Conservation (phyloP, 2,113 vertebrate genomes). For the Neodontobutis hainanensis region DNA sequence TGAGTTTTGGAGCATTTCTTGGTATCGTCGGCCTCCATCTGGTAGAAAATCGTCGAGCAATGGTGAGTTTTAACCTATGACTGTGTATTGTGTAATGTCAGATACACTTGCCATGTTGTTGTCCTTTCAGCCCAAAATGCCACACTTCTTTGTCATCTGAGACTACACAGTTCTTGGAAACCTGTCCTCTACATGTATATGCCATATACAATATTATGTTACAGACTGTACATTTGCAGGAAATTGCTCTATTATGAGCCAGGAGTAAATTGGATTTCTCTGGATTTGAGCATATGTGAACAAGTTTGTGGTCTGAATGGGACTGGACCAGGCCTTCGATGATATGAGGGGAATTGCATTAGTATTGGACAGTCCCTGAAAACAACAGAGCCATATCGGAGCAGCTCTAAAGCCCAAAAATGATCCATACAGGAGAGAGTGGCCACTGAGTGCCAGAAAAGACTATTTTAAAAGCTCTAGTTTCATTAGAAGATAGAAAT, state of each 20-base stretch:
- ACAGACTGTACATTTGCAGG: slow-evolving; percentile 52
- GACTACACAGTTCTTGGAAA: slow-evolving; percentile 29
- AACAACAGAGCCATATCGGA: slow-evolving; percentile 35
- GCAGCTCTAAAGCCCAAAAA: slow-evolving; percentile 7
- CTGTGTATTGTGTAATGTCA: too few relatives aligned
- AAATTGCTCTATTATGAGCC: slow-evolving; percentile 59
- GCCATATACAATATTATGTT: slow-evolving; percentile 49
- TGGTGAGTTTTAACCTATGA: slow-evolving; percentile 82
- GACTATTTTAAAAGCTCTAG: not conserved
- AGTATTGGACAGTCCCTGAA: slow-evolving; percentile 64
- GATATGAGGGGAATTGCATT: slow-evolving; percentile 65
- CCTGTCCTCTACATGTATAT: slow-evolving; percentile 12
- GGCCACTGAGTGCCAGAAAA: not conserved
- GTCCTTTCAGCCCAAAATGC: too few relatives aligned
- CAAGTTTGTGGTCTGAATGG: slow-evolving; percentile 46
- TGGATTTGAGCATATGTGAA: slow-evolving; percentile 41
- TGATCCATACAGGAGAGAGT: not conserved
- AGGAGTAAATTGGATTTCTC: slow-evolving; percentile 66
- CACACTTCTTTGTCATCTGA: too few relatives aligned
- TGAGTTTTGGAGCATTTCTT: slow-evolving; percentile 94
- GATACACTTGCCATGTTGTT: too few relatives aligned
- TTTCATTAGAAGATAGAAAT: not conserved
- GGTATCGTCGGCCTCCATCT: slow-evolving; percentile 90
- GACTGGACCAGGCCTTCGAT: slow-evolving; percentile 62
- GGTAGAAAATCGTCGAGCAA: slow-evolving; percentile 92